phyloP scores from a whole-genome alignment of 2,888 invertebrate species.

The Platycheirus albimanus region DNA sequence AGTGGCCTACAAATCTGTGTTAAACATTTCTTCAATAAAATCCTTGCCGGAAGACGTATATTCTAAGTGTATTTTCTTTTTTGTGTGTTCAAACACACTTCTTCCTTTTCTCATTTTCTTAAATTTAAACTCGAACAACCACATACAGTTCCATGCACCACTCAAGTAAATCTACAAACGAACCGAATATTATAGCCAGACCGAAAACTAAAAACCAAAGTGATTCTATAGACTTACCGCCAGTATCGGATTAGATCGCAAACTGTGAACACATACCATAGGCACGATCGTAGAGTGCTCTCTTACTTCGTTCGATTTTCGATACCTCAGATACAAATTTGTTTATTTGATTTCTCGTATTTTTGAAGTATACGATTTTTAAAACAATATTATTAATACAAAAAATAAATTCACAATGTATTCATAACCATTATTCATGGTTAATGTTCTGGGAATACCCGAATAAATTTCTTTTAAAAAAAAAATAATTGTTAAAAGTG shows the following conservation, averaged over 20 bases:
- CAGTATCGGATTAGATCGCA: slow-evolving; percentile 74
- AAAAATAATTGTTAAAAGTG: too few species aligned
- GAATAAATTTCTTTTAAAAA: too few species aligned
- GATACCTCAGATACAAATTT: slow-evolving; percentile 38
- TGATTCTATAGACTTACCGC: slow-evolving; percentile 69
- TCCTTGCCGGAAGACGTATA: too few species aligned
- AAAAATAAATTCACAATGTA: slow-evolving; percentile 29
- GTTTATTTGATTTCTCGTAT: slow-evolving; percentile 11
- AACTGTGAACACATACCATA: slow-evolving; percentile 57
- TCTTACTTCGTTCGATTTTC: slow-evolving; percentile 29
- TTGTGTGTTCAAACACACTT: too few species aligned
- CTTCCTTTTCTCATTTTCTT: not conserved
- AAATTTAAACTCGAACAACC: slow-evolving; percentile 37
- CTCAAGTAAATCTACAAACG: slow-evolving; percentile 66
- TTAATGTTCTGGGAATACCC: too few species aligned
- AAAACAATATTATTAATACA: slow-evolving; percentile 13
- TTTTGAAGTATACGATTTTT: slow-evolving; percentile 6
- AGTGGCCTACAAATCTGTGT: too few species aligned
- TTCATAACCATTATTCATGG: slow-evolving; percentile 9
- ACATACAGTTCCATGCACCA: slow-evolving; percentile 49
- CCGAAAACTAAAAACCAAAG: slow-evolving; percentile 72
- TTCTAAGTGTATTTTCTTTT: too few species aligned
- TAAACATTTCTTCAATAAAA: too few species aligned
- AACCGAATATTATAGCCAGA: slow-evolving; percentile 59
- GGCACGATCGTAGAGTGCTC: slow-evolving; percentile 58